A percentile compares a stretch with the other conserved stretches of the same genome.
Conservation (phyloP, 1,140 invertebrate genomes). For the Bombus affinis region DNA sequence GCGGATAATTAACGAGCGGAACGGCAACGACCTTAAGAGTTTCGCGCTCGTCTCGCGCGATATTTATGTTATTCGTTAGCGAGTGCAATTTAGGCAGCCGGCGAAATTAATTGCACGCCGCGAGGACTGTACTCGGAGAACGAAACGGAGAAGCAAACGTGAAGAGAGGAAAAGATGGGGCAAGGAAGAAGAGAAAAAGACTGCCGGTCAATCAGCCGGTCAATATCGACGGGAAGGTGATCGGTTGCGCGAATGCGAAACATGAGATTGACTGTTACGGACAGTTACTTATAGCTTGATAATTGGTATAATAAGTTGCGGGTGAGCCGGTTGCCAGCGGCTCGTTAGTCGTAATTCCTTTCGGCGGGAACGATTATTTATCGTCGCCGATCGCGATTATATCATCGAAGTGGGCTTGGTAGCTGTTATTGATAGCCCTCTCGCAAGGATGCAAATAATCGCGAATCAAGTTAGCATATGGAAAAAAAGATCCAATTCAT, state of each 20-base stretch:
- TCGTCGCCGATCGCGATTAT: slow-evolving; percentile 40
- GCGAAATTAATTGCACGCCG: slow-evolving; percentile 57
- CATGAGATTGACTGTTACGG: slow-evolving; percentile 49
- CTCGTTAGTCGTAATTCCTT: slow-evolving; percentile 52
- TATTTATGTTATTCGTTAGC: slow-evolving; percentile 54
- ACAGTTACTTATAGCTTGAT: slow-evolving; percentile 52
- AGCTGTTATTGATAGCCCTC: slow-evolving; percentile 46
- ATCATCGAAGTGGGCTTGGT: slow-evolving; percentile 37
- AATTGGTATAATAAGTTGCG: slow-evolving; percentile 56
- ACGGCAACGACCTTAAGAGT: slow-evolving; percentile 33
- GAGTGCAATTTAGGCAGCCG: slow-evolving; percentile 38
- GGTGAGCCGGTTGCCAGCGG: slow-evolving; percentile 37
- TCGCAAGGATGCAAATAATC: slow-evolving; percentile 22
- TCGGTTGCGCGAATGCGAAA: slow-evolving; percentile 26
- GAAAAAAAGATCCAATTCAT: background rate
- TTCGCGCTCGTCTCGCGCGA: slow-evolving; percentile 36
- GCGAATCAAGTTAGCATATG: background rate
- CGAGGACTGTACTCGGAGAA: background rate
- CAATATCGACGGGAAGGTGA: slow-evolving; percentile 26
- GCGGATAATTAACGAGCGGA: slow-evolving; percentile 61
- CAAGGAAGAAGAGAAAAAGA: background rate
- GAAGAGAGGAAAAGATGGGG: background rate
- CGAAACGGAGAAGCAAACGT: background rate
- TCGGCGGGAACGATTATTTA: slow-evolving; percentile 52
- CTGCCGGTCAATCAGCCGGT: slow-evolving; percentile 36